phyloP scores from a whole-genome alignment of 2,888 invertebrate species.

The Drosophila melanosoma region DNA sequence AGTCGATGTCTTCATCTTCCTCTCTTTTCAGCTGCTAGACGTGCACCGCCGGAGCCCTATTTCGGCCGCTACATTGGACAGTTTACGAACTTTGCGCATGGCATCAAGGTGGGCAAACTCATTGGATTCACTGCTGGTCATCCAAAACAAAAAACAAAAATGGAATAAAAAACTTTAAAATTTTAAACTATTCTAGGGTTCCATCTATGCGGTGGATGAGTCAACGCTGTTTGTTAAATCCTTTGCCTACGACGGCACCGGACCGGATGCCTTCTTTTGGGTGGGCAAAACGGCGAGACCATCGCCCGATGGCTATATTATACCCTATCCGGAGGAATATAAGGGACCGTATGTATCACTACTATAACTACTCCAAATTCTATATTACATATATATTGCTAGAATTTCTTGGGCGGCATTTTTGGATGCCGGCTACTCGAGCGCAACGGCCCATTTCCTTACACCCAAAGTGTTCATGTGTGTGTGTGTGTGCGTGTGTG shows the following conservation, averaged over 20 bases:
- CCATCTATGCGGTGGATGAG: conserved; percentile 95
- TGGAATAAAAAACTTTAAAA: neutral
- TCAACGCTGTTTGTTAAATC: conserved; percentile 94
- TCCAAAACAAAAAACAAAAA: neutral
- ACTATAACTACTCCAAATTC: conserved; percentile 19
- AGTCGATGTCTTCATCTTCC: neutral
- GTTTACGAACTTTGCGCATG: conserved; percentile 91
- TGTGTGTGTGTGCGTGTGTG: conserved; percentile 16
- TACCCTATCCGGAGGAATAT: conserved; percentile 95
- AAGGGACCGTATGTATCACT: conserved; percentile 89
- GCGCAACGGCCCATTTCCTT: conserved; percentile 73
- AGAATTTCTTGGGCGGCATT: conserved; percentile 27
- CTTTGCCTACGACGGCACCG: conserved; percentile 95
- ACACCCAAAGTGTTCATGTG: conserved; percentile 16
- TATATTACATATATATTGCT: neutral
- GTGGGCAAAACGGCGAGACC: conserved; percentile 93
- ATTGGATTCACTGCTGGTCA: neutral
- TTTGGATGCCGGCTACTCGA: conserved; percentile 62
- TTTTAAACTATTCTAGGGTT: conserved; percentile 86
- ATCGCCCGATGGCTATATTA: conserved; percentile 92
- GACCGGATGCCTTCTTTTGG: conserved; percentile 96
- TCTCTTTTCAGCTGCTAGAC: conserved; percentile 72
- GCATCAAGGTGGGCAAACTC: conserved; percentile 86
- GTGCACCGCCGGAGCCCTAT: conserved; percentile 87
- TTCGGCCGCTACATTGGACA: conserved; percentile 92